These are phyloP conservation scores for Cosmorhoe ocellata DNA, from an alignment of 2,888 invertebrate genomes.

Conservation along the genomic window DNA sequence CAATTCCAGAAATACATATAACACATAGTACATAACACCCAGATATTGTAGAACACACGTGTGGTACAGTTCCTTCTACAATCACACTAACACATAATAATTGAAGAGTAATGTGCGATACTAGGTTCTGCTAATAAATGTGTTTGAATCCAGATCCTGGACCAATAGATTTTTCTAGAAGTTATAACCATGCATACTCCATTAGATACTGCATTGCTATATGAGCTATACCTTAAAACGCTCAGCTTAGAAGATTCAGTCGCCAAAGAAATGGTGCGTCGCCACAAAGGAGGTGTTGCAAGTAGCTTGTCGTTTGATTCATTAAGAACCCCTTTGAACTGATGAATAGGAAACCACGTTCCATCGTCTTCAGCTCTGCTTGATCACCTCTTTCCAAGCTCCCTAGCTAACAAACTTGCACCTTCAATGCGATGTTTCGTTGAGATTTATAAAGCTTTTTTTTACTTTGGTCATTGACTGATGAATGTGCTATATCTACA, in stretches of 20 bases:
- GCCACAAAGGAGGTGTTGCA: conserved; percentile 69
- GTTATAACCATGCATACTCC: too few species aligned
- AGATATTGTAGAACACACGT: too few species aligned
- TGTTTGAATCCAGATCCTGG: too few species aligned
- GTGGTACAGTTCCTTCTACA: too few species aligned
- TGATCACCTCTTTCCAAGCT: background rate
- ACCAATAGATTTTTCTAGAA: too few species aligned
- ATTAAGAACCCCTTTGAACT: conserved; percentile 76
- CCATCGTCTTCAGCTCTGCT: conserved; percentile 37
- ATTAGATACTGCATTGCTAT: background rate
- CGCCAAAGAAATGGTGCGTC: conserved; percentile 38
- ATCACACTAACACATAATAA: too few species aligned
- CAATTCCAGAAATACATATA: too few species aligned
- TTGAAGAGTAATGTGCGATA: too few species aligned
- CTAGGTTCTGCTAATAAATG: too few species aligned
- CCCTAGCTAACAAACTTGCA: background rate
- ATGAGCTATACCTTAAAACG: conserved; percentile 33
- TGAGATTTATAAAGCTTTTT: background rate
- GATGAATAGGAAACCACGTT: conserved; percentile 54
- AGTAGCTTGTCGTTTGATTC: conserved; percentile 77
- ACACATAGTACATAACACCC: too few species aligned
- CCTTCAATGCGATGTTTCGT: background rate
- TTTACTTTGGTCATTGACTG: too few species aligned
- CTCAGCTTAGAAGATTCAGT: conserved; percentile 77
- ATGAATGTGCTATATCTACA: background rate